phyloP scores from a whole-genome alignment of 2,797 vertebrate species.

The Zenarchopterus dispar region DNA sequence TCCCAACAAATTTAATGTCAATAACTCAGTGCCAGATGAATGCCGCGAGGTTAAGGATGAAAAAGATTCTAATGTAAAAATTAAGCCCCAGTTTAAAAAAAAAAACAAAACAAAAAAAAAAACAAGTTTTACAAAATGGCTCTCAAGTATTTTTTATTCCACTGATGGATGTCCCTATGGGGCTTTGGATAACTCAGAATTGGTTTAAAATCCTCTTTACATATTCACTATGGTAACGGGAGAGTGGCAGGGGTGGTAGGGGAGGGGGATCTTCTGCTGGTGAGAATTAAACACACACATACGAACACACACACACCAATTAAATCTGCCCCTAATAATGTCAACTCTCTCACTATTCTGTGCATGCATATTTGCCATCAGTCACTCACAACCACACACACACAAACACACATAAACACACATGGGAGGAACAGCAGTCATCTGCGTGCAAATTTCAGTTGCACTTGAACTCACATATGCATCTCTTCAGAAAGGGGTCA shows the following conservation, averaged over 20 bases:
- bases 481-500: conserved; percentile 50
- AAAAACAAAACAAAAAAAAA: conserved; percentile 22
- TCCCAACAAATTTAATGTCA: conserved; percentile 45
- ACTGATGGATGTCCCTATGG: conserved; percentile 80
- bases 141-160: conserved; percentile 70
- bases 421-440: conserved; percentile 67
- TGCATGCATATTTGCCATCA: conserved; percentile 49
- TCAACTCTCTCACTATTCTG: conserved; percentile 60
- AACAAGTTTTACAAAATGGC: conserved; percentile 76
- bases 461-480: conserved; percentile 48
- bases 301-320: conserved; percentile 60
- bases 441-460: conserved; percentile 55
- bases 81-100: conserved; percentile 73
- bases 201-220: conserved; percentile 77
- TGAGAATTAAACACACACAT: conserved; percentile 70
- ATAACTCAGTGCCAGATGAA: conserved; percentile 64
- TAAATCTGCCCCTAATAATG: conserved; percentile 64
- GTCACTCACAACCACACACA: conserved; percentile 21
- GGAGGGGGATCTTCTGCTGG: conserved; percentile 68
- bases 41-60: conserved; percentile 54
- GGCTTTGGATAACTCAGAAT: conserved; percentile 80
- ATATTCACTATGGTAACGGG: conserved; percentile 62
- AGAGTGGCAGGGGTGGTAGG: conserved; percentile 9
- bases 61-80: conserved; percentile 71
- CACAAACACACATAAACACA: conserved; percentile 28